These are phyloP conservation scores for Ctena decussata DNA, from an alignment of 2,888 invertebrate genomes.

Conservation along the genomic window DNA sequence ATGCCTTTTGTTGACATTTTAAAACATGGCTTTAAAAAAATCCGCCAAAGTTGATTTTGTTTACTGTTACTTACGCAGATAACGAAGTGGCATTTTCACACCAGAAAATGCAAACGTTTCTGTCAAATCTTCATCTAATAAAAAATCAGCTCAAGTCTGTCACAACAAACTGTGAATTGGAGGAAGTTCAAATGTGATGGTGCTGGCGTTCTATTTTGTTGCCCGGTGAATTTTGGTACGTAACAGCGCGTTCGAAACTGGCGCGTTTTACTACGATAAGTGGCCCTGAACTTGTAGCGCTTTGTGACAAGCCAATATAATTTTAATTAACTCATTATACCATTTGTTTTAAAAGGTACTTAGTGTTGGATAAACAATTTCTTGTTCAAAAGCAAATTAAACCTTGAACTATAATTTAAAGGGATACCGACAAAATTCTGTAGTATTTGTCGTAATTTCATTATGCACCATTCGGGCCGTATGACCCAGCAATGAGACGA, in stretches of 20 bases:
- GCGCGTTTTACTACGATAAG: constrained; percentile 82
- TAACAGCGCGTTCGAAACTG: constrained; percentile 81
- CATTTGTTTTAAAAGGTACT: too few relatives aligned
- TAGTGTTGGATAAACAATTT: too few relatives aligned
- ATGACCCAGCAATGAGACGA: constrained; percentile 9
- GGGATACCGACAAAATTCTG: too few relatives aligned
- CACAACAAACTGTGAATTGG: neutral
- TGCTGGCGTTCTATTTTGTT: constrained; percentile 67
- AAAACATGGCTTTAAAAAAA: neutral
- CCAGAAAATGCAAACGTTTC: neutral
- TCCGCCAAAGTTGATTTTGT: neutral
- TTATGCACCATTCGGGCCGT: neutral
- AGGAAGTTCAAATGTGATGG: constrained; percentile 9
- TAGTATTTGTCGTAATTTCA: neutral
- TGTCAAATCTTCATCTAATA: neutral
- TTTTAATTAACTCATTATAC: too few relatives aligned
- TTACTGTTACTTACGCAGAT: neutral
- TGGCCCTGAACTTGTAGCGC: constrained; percentile 72
- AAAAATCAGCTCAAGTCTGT: neutral
- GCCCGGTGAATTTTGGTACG: constrained; percentile 51
- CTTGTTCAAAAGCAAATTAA: too few relatives aligned
- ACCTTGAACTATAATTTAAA: too few relatives aligned
- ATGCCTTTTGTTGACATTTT: neutral
- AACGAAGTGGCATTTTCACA: neutral
- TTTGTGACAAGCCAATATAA: too few relatives aligned